phyloP scores from a whole-genome alignment of 2,113 vertebrate species.

The Theristicus caerulescens region DNA sequence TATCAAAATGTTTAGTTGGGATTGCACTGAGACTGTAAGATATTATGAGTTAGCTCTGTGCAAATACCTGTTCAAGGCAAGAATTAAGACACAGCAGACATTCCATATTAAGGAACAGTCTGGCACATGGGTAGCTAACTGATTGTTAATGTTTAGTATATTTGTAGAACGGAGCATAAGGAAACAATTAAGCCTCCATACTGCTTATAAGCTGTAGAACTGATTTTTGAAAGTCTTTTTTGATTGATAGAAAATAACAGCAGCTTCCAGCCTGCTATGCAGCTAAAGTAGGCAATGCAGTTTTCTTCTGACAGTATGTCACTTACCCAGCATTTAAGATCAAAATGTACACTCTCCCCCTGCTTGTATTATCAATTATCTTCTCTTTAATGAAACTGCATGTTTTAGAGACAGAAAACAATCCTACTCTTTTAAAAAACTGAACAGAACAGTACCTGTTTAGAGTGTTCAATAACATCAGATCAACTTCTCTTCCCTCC shows the following conservation, averaged over 20 bases:
- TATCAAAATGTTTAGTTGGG: background rate
- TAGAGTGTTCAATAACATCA: background rate
- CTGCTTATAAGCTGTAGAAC: background rate
- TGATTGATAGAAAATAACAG: conserved; percentile 6
- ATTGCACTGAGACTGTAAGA: background rate
- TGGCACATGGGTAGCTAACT: background rate
- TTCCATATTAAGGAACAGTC: background rate
- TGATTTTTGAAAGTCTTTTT: background rate
- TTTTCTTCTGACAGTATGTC: background rate
- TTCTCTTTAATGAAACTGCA: background rate
- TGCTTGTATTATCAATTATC: background rate
- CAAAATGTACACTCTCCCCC: background rate
- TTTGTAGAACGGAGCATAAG: conserved; percentile 17
- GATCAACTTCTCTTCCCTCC: background rate
- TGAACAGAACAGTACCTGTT: background rate
- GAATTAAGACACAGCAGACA: conserved; percentile 6
- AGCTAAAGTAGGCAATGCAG: background rate
- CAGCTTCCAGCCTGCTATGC: background rate
- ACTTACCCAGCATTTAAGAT: background rate
- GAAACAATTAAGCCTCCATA: conserved; percentile 26
- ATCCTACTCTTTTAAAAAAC: background rate
- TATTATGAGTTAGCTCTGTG: background rate
- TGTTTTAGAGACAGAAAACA: background rate
- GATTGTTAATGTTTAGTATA: background rate
- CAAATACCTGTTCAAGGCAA: conserved; percentile 13